Conservation (phyloP, 2,888 invertebrate genomes). For the Epistrophe grossulariae region DNA sequence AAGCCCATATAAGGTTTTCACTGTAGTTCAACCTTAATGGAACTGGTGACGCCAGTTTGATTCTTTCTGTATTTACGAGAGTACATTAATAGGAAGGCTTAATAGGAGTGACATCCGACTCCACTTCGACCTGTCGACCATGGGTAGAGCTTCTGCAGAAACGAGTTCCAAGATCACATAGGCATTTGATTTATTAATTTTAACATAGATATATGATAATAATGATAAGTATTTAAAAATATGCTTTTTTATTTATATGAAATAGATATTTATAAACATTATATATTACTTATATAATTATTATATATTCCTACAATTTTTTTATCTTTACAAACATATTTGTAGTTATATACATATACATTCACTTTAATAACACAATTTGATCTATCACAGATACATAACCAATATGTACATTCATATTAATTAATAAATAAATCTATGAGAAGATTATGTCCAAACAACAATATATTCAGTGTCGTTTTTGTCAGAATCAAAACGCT, state of each 20-base stretch:
- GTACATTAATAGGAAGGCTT: too few relatives aligned
- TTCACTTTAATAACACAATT: conserved; percentile 30
- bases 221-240: conserved; percentile 3
- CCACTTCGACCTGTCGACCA: too few relatives aligned
- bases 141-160: too few relatives aligned
- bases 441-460: conserved; percentile 5
- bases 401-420: conserved; percentile 41
- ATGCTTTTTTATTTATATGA: conserved; percentile 16
- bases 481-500: conserved; percentile 9
- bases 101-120: too few relatives aligned
- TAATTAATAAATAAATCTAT: conserved; percentile 28
- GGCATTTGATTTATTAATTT: too few relatives aligned
- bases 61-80: too few relatives aligned
- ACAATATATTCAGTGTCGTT: neutral
- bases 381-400: conserved; percentile 69
- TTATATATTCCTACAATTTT: neutral
- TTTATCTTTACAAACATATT: conserved; percentile 33
- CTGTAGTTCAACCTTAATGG: too few relatives aligned
- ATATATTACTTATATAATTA: neutral
- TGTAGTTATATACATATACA: conserved; percentile 26
- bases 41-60: too few relatives aligned
- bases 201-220: neutral
- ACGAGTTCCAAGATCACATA: too few relatives aligned
- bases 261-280: conserved; percentile 36
- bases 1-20: too few relatives aligned